phyloP scores from a whole-genome alignment of 2,797 vertebrate genomes.

The Echiichthys vipera region DNA sequence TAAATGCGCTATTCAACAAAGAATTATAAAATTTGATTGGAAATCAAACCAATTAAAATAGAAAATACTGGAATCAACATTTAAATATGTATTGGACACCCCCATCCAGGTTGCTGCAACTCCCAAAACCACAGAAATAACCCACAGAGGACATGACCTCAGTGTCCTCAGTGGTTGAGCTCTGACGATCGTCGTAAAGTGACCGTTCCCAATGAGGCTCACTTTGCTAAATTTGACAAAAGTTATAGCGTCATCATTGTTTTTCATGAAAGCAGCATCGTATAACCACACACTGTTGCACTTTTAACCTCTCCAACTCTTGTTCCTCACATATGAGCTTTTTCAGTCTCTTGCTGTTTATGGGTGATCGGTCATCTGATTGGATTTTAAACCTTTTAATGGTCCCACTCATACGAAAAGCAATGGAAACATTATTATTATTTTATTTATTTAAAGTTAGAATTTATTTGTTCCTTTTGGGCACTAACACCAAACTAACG shows the following conservation, averaged over 20 bases:
- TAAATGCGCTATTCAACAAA: neutral
- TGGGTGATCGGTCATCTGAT: neutral
- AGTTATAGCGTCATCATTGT: neutral
- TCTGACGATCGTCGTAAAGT: neutral
- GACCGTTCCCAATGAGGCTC: neutral
- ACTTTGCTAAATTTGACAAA: neutral
- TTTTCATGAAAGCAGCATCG: neutral
- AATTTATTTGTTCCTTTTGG: neutral
- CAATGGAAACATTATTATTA: neutral
- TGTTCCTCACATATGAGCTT: neutral
- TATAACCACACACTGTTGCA: slow-evolving; percentile 2
- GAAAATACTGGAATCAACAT: neutral
- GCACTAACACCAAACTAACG: neutral
- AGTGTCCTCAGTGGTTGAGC: neutral
- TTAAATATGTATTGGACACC: neutral
- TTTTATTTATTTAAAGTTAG: neutral
- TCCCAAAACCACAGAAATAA: neutral
- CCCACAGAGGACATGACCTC: neutral
- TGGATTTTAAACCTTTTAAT: neutral
- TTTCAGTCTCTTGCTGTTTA: neutral
- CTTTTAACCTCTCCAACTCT: slow-evolving; percentile 36
- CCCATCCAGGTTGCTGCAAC: neutral
- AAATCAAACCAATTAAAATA: too few species aligned
- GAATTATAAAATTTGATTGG: neutral
- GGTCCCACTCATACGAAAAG: neutral